phyloP scores from a whole-genome alignment of 2,113 vertebrate species.

The Calyptomena viridis region DNA sequence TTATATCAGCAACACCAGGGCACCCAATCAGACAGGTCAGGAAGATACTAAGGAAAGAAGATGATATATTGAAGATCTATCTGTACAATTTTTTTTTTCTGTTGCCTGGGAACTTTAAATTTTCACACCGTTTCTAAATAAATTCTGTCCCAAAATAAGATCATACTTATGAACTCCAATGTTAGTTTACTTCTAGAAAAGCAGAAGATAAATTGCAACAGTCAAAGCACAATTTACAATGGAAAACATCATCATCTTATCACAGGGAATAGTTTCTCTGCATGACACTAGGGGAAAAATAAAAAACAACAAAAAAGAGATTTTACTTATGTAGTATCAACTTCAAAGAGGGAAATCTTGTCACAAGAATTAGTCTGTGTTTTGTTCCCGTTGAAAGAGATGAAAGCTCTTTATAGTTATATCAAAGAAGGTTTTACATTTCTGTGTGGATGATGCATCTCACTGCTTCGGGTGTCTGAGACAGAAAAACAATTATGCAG shows the following conservation, averaged over 20 bases:
- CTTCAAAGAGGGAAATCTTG: conserved; percentile 41
- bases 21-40: neutral
- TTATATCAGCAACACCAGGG: neutral
- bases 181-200: neutral
- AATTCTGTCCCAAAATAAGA: neutral
- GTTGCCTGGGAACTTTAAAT: neutral
- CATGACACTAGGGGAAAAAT: neutral
- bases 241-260: neutral
- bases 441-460: neutral
- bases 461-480: neutral
- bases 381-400: conserved; percentile 45
- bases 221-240: neutral
- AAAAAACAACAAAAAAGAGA: neutral
- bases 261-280: neutral
- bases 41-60: neutral
- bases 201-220: neutral
- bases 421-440: conserved; percentile 32
- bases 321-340: neutral
- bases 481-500: conserved; percentile 8
- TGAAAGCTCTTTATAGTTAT: conserved; percentile 33
- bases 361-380: neutral
- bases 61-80: neutral
- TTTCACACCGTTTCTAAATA: neutral
- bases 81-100: neutral
- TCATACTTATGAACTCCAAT: neutral